A percentile compares a stretch with the other conserved stretches of the same genome.
These are phyloP conservation scores for Pelodytes ibericus DNA, from an alignment of 2,797 vertebrate species.

Conservation along the genomic window DNA sequence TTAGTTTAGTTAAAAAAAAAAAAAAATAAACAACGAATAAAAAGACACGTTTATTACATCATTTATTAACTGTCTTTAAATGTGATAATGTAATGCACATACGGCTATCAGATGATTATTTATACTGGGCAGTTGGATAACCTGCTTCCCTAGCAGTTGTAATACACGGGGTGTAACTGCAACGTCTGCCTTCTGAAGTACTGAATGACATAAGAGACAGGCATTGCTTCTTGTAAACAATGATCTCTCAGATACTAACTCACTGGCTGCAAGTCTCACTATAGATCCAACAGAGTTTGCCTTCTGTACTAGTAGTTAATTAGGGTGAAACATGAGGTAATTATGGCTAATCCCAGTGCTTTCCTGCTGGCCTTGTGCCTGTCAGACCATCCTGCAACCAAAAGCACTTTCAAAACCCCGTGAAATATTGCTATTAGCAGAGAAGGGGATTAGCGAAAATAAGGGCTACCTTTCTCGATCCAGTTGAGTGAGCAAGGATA, in stretches of 20 bases:
- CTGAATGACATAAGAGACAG: constrained; percentile 72
- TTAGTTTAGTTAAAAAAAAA: too few species aligned
- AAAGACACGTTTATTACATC: too few species aligned
- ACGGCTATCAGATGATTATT: too few species aligned
- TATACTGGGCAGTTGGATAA: too few species aligned
- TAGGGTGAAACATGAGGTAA: constrained; percentile 82
- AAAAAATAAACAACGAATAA: too few species aligned
- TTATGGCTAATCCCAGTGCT: constrained; percentile 75
- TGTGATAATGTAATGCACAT: too few species aligned
- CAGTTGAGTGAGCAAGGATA: neutral
- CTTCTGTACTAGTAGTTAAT: constrained; percentile 80
- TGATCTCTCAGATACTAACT: constrained; percentile 67
- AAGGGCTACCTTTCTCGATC: constrained; percentile 57
- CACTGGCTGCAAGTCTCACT: constrained; percentile 67
- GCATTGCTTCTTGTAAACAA: constrained; percentile 77
- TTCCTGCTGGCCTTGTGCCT: constrained; percentile 73
- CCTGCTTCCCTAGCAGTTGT: too few species aligned
- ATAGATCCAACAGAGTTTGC: constrained; percentile 72
- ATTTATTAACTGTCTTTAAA: too few species aligned
- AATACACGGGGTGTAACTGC: too few species aligned
- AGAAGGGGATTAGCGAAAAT: constrained; percentile 63
- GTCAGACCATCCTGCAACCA: constrained; percentile 64
- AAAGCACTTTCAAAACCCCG: constrained; percentile 63
- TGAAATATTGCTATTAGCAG: constrained; percentile 59
- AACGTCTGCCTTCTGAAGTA: too few species aligned